A percentile compares a stretch with the other conserved stretches of the same genome.
Evolutionary conservation across 2,113 vertebrate genomes (phyloP).

Genomic region (Cariama cristata): DNA sequence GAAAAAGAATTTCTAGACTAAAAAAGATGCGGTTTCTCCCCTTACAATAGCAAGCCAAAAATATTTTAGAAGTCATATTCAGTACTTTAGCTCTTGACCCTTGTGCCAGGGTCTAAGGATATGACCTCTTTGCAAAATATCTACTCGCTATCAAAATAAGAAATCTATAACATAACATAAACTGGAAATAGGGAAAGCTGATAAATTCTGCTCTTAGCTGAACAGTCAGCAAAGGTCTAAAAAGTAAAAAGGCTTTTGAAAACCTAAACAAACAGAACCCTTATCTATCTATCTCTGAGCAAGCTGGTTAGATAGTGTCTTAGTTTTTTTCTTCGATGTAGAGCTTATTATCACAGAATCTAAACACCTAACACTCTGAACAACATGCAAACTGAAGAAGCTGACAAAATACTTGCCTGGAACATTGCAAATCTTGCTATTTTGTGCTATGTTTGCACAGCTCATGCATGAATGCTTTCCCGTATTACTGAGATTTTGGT

Average conservation of each 20-base stretch:
- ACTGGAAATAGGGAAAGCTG: not conserved
- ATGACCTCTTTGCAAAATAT: not conserved
- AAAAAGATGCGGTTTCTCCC: not conserved
- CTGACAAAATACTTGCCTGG: constrained; percentile 27
- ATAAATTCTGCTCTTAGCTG: not conserved
- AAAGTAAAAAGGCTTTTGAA: not conserved
- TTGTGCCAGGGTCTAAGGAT: not conserved
- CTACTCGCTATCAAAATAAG: not conserved
- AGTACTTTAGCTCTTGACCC: not conserved
- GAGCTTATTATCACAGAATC: not conserved
- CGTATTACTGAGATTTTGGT: constrained; percentile 46
- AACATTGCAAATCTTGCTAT: constrained; percentile 31
- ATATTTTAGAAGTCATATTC: not conserved
- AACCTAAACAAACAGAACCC: not conserved
- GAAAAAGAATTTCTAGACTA: not conserved
- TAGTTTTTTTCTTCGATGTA: not conserved
- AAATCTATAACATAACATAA: not conserved
- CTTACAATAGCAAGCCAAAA: not conserved
- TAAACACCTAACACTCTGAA: constrained; percentile 1
- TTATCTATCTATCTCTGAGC: not conserved
- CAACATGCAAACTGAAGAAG: not conserved
- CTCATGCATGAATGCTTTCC: constrained; percentile 26
- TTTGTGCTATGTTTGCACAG: constrained; percentile 23
- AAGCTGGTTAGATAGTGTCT: not conserved
- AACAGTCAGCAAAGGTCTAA: not conserved